These are phyloP conservation scores for Gryllus bimaculatus DNA, from an alignment of 1,140 invertebrate species.

Conservation along the genomic window DNA sequence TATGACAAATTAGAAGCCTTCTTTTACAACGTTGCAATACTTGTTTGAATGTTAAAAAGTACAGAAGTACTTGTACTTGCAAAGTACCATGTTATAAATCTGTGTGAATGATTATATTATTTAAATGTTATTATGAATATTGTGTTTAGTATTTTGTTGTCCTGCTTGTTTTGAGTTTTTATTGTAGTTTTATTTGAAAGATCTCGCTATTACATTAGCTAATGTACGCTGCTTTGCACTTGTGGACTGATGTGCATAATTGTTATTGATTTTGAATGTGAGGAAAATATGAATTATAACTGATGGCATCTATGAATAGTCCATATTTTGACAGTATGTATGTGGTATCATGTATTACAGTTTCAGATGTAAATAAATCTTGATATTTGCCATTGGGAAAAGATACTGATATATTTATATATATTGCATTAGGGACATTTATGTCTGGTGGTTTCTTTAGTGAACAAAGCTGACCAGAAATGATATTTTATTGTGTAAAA, in stretches of 20 bases:
- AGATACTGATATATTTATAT: not conserved
- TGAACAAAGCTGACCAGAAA: slow-evolving; percentile 1
- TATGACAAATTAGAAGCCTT: not conserved
- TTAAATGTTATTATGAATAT: slow-evolving; percentile 9
- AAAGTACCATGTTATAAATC: slow-evolving; percentile 12
- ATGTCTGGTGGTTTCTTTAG: not conserved
- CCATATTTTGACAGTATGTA: not conserved
- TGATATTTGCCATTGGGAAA: not conserved
- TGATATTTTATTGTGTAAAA: not conserved
- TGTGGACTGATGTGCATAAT: not conserved
- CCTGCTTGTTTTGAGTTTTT: slow-evolving; percentile 9
- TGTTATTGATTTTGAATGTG: not conserved
- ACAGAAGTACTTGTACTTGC: slow-evolving; percentile 8
- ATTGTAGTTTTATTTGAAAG: slow-evolving; percentile 6
- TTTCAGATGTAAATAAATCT: not conserved
- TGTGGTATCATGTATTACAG: not conserved
- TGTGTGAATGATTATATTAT: slow-evolving; percentile 8
- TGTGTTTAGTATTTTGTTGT: slow-evolving; percentile 9
- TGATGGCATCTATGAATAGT: not conserved
- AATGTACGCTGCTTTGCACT: not conserved
- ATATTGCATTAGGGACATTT: not conserved
- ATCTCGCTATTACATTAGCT: not conserved
- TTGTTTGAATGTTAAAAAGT: slow-evolving; percentile 2
- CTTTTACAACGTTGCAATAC: slow-evolving; percentile 10
- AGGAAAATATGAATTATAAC: not conserved